Percentiles rank a stretch among this genome's conserved stretches.
Conservation (phyloP, 2,797 vertebrate species). For the Helarctos malayanus region DNA sequence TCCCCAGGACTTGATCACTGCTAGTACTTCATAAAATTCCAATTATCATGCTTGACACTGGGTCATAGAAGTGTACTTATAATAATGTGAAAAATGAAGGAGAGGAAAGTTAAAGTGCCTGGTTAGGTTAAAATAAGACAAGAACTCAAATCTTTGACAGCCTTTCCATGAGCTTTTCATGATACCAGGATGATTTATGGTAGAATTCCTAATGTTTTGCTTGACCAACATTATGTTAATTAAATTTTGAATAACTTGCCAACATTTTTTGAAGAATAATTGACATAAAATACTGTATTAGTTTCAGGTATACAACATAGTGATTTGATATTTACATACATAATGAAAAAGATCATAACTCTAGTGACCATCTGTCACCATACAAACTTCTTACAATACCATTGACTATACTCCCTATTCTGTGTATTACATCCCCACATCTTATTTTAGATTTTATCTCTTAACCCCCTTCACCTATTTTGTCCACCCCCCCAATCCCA, state of each 20-base stretch:
- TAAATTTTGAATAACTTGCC: not conserved
- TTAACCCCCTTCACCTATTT: not conserved
- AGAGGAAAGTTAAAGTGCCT: not conserved
- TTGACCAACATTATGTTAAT: not conserved
- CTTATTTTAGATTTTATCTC: not conserved
- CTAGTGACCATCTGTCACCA: not conserved
- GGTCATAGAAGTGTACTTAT: slow-evolving; percentile 27
- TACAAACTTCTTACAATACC: not conserved
- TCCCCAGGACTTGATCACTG: not conserved
- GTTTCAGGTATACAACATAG: not conserved
- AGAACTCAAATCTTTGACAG: not conserved
- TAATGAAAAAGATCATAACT: not conserved
- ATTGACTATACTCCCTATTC: not conserved
- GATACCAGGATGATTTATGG: not conserved
- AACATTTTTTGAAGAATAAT: slow-evolving; percentile 2
- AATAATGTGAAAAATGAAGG: slow-evolving; percentile 30
- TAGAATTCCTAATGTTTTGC: slow-evolving; percentile 16
- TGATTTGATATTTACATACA: not conserved
- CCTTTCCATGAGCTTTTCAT: not conserved
- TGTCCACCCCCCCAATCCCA: not conserved
- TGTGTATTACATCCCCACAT: not conserved
- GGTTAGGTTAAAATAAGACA: slow-evolving; percentile 18
- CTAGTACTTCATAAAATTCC: slow-evolving; percentile 21
- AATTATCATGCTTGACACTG: not conserved
- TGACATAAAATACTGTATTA: not conserved